phyloP scores from a whole-genome alignment of 2,888 invertebrate genomes.

The Drosophila leonis region DNA sequence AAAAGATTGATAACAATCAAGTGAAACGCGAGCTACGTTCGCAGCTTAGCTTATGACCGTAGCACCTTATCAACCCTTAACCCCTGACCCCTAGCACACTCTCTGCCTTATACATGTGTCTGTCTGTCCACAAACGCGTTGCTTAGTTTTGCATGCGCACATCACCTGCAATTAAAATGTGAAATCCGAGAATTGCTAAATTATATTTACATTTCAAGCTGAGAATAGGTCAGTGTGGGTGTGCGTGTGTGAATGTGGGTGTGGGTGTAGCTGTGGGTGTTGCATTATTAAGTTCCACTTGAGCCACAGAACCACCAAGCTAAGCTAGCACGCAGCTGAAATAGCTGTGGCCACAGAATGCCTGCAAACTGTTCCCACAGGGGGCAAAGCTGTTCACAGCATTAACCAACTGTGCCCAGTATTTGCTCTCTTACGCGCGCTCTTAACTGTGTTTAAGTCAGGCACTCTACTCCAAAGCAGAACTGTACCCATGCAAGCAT shows the following conservation, averaged over 20 bases:
- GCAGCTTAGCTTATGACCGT: slow-evolving; percentile 6
- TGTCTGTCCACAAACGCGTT: neutral
- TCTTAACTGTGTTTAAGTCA: slow-evolving; percentile 30
- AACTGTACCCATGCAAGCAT: slow-evolving; percentile 1
- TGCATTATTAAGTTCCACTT: slow-evolving; percentile 3
- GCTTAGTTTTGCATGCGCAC: neutral
- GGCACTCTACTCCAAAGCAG: neutral
- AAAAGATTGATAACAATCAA: neutral
- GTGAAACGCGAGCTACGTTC: neutral
- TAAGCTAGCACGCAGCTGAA: slow-evolving; percentile 11
- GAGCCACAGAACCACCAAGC: slow-evolving; percentile 7
- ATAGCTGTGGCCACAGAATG: slow-evolving; percentile 22
- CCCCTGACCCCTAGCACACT: neutral
- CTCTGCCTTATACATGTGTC: neutral
- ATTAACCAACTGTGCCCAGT: slow-evolving; percentile 34
- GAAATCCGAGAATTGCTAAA: slow-evolving; percentile 9
- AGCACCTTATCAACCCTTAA: neutral
- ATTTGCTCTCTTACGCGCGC: slow-evolving; percentile 49
- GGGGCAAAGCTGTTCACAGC: neutral
- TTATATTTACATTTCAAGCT: slow-evolving; percentile 11
- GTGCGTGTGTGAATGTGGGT: neutral
- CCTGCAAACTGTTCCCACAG: neutral
- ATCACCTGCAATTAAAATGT: slow-evolving; percentile 19
- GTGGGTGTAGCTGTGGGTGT: neutral
- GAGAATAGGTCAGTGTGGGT: neutral